Evolutionary conservation across 2,113 vertebrate species (phyloP).

Genomic region (Odontesthes bonariensis): DNA sequence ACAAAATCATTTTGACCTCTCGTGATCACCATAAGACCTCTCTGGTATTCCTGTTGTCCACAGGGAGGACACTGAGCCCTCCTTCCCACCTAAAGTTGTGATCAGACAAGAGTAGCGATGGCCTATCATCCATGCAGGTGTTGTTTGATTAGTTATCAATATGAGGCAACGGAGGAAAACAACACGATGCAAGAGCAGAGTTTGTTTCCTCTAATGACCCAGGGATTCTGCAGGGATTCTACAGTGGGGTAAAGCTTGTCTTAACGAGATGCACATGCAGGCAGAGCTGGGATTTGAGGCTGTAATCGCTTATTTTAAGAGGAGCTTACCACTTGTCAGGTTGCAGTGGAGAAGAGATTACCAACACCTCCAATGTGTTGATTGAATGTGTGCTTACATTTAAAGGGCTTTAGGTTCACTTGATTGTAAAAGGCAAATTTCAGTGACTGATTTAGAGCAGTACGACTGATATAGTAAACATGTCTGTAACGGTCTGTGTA

Average conservation of each 20-base stretch:
- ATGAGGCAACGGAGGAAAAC: constrained; percentile 7
- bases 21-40: neutral
- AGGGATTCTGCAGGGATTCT: constrained; percentile 73
- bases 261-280: constrained; percentile 76
- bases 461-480: no score
- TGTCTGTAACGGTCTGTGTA: no score
- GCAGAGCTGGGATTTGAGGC: constrained; percentile 79
- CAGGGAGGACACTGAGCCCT: neutral
- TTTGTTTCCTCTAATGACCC: constrained; percentile 64
- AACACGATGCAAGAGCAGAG: constrained; percentile 4
- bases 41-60: neutral
- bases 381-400: constrained; percentile 22
- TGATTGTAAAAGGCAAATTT: constrained; percentile 12
- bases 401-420: constrained; percentile 9
- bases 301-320: constrained; percentile 75
- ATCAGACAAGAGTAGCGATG: neutral
- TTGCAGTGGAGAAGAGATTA: constrained; percentile 58
- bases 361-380: constrained; percentile 37
- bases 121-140: neutral
- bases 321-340: constrained; percentile 72
- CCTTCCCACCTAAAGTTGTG: neutral
- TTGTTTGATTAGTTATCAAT: constrained; percentile 15
- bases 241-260: constrained; percentile 64
- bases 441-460: neutral
- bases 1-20: neutral